Base-by-base conservation (phyloP, 2,113 vertebrate genomes). In the Psammodynastes pulverulentus region DNA sequence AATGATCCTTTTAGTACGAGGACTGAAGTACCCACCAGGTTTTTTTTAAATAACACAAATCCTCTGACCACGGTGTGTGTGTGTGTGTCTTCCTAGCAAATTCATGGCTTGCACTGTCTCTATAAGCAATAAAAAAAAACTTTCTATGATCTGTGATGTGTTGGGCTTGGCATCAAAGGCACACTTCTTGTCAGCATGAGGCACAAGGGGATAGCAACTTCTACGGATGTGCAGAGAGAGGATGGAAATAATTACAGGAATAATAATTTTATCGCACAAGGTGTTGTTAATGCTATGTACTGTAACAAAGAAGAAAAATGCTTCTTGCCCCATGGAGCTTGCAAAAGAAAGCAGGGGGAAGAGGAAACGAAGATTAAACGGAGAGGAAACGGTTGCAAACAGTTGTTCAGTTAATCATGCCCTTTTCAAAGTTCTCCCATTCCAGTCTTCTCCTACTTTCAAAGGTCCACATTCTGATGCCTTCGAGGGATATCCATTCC, bases 121-220 rank as follows among this genome's bases (percentile, higher is more conserved):
- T 89, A 45, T 26, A 49, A 84, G 88, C 86, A 92, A 39, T 79
- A 67, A 62, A 92, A 92, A 54, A 54, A 2, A 56, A 79, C 45
- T 84, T 92, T 84, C 46, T 62, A 54, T 90, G 84, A 43, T 88
- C 19, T 91, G 29, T 93, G 89, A 88, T 62, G 6, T 56, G 86
- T 86, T 90, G 67, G 91, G 45, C 86, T 94, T 95, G 90, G 90
- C 62, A 94, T 51, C 88, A 6, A 86, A 88, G 21, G 52, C 34
- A 53, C 79, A 34, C 39, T 21, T 79, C 26, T 53, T 67, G 51
- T 87, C 23, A 84, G 72, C 58, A 43, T 5, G 9, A 89, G 54
- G 29, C 84, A 15, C 91, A 92, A 94, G 88, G 5, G 9, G 86
- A 21, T 62, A 46, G 45, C 29, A 93, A 88, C 79, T 72, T 48